These are phyloP conservation scores for Chiloscyllium punctatum DNA, from an alignment of 2,797 vertebrate species.

Conservation along the genomic window DNA sequence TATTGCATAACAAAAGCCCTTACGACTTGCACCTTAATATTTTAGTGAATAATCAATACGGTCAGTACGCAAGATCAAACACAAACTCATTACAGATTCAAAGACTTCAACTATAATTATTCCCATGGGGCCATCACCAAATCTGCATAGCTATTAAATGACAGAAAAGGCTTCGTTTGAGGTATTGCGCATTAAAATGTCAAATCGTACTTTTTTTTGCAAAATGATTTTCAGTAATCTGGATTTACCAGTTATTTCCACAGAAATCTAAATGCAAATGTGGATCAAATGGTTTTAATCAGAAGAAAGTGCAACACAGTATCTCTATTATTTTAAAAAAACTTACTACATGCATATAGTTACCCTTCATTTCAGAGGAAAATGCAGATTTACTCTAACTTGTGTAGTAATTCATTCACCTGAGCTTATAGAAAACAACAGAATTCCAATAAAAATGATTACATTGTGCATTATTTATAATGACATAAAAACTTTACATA, in stretches of 20 bases:
- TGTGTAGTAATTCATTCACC: not conserved
- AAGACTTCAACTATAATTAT: not conserved
- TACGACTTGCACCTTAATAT: not conserved
- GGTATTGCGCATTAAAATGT: not conserved
- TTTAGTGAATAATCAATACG: not conserved
- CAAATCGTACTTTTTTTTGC: not conserved
- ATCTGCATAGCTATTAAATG: not conserved
- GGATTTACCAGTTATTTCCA: not conserved
- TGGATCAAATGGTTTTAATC: not conserved
- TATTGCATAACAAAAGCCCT: too few species aligned
- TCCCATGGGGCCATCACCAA: not conserved
- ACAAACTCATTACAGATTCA: not conserved
- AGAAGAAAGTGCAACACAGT: slow-evolving; percentile 1
- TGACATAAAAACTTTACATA: not conserved
- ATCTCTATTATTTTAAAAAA: not conserved
- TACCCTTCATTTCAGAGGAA: not conserved
- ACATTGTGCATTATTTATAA: not conserved
- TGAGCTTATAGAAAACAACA: not conserved
- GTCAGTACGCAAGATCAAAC: not conserved
- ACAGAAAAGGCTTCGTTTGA: not conserved
- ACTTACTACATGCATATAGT: not conserved
- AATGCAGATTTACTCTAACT: not conserved
- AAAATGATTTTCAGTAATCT: not conserved
- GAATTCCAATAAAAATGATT: not conserved
- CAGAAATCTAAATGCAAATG: not conserved